A percentile compares a stretch with the other conserved stretches of the same genome.
Evolutionary conservation across 2,113 vertebrate species (phyloP).

Genomic region (Otis tarda): DNA sequence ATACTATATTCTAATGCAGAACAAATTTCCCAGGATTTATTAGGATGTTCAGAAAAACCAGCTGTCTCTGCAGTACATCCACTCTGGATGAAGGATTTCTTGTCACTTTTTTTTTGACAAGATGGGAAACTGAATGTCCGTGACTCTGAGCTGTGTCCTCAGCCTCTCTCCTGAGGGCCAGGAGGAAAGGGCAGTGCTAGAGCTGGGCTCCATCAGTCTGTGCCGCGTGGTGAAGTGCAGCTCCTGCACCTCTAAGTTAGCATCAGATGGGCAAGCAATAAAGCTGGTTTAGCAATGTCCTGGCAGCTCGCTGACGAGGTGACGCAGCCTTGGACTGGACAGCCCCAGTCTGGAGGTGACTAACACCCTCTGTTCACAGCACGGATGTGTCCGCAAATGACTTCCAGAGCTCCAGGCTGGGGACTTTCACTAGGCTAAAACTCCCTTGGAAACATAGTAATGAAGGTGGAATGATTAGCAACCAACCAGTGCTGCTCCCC

Average conservation of each 20-base stretch:
- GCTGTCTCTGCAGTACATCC: conserved; percentile 22
- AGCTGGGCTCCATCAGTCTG: not conserved
- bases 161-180: not conserved
- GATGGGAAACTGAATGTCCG: not conserved
- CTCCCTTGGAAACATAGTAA: not conserved
- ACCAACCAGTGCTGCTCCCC: not conserved
- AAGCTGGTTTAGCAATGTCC: not conserved
- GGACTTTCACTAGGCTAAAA: not conserved
- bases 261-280: not conserved
- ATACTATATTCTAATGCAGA: not conserved
- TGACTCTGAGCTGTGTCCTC: conserved; percentile 9
- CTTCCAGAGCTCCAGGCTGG: not conserved
- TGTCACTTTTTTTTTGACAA: conserved; percentile 14
- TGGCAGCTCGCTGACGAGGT: not conserved
- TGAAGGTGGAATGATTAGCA: not conserved
- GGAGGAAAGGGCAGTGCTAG: not conserved
- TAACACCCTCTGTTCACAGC: accelerated
- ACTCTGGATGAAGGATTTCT: conserved; percentile 9
- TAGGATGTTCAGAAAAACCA: conserved; percentile 30
- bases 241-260: not conserved
- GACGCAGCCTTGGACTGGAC: not conserved
- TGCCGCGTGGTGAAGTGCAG: not conserved
- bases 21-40: conserved; percentile 45
- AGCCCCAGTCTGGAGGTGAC: not conserved
- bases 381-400: not conserved